These are phyloP conservation scores for Folsomia manolachei DNA, from an alignment of 2,888 invertebrate genomes.

Conservation along the genomic window DNA sequence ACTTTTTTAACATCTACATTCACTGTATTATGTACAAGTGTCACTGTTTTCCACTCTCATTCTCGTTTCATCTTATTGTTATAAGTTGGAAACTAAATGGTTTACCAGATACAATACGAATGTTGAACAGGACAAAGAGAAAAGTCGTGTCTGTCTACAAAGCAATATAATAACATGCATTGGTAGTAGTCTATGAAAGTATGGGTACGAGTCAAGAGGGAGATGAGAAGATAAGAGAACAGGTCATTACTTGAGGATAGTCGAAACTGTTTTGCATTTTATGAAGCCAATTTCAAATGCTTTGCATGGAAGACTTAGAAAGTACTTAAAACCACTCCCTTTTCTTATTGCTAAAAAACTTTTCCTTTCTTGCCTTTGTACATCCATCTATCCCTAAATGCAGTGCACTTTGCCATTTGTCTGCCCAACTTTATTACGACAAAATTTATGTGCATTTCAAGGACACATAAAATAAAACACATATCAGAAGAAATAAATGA, in stretches of 20 bases:
- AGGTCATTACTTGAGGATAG: constrained; percentile 32
- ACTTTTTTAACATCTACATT: too few species aligned
- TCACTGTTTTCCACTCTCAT: neutral
- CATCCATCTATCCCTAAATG: neutral
- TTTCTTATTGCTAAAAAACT: constrained; percentile 14
- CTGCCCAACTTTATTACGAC: too few species aligned
- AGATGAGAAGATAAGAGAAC: constrained; percentile 15
- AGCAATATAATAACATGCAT: too few species aligned
- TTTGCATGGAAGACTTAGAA: constrained; percentile 27
- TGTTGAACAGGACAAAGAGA: constrained; percentile 2
- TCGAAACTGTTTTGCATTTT: constrained; percentile 48
- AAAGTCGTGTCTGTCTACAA: neutral
- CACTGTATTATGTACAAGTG: too few species aligned
- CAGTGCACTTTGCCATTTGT: too few species aligned
- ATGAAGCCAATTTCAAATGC: constrained; percentile 47
- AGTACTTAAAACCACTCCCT: constrained; percentile 47
- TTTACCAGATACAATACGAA: constrained; percentile 1
- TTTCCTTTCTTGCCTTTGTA: constrained; percentile 16
- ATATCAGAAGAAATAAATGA: too few species aligned
- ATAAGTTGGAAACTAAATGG: constrained; percentile 9
- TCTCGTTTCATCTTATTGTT: neutral
- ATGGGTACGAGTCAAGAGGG: neutral
- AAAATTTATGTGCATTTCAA: too few species aligned
- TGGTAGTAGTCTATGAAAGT: neutral
- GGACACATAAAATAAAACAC: too few species aligned